Base-by-base conservation (phyloP, 2,113 vertebrate species). In the Oncorhynchus gorbuscha region DNA sequence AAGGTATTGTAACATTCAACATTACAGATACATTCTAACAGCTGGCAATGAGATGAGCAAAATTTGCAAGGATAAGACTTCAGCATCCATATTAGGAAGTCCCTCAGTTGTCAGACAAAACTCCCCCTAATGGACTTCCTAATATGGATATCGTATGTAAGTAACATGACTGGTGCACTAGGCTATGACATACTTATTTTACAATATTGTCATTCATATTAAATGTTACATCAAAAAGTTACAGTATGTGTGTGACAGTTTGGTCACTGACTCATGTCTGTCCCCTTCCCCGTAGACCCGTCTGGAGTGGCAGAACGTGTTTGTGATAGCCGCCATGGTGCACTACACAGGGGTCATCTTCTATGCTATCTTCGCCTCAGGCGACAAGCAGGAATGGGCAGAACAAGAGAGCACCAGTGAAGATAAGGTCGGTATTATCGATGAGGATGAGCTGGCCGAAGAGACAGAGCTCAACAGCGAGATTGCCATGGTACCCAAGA, bases 381-480 rank as follows among this genome's bases (percentile, higher is more conserved):
- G 98, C n/a, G 97, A 99, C 84, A 95, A 97, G 79, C 97, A 99
- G 89, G 95, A 96, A 18, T 99, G 97, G 98, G 98, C 98, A 20
- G 94, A 98, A 58, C 98, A 97, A 0, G 98, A 98, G 89, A 93
- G 81, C 74, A 92, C 94, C 39, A 96, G 81, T 6, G 97, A 99
- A 82, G 98, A 99, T 39, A 97, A 97, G 85, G 94, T 95, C 69
- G 96, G 96, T 77, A 96, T 99, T 77, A 92, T 99, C 9, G 95
- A 94, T 62, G 94, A 96, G 70, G 98, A 99, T 9, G 97, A 99
- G 87, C 91, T 99, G 72, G 96, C 96, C 0, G 95, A 97, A 84
- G 97, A 99, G 89, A 95, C 93, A 0, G 96, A 98, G 81, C 92
- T 96, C 80, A 94, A 87, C 84, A 94, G 76, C 0, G 96, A 97